Conservation (phyloP, 2,113 vertebrate genomes). For the Crotalus tigris region DNA sequence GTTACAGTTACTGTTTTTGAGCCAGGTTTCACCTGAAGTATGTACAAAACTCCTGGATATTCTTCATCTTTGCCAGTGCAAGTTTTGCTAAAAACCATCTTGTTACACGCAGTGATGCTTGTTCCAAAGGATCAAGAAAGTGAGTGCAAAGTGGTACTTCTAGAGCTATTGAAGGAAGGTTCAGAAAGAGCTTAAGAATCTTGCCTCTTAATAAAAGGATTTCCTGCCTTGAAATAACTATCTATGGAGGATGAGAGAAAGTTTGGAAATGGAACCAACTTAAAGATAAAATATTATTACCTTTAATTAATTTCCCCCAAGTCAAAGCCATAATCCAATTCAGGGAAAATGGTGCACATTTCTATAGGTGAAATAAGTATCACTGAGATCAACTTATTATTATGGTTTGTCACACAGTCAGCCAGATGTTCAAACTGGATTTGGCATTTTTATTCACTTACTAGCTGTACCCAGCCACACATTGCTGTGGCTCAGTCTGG, state of each 20-base stretch:
- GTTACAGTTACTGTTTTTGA: too few species aligned
- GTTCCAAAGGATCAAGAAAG: too few species aligned
- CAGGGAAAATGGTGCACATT: neutral
- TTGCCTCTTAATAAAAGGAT: neutral
- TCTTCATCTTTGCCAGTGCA: neutral
- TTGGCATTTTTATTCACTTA: too few species aligned
- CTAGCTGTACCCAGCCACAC: too few species aligned
- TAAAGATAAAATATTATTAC: neutral
- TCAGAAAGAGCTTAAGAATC: neutral
- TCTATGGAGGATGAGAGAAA: neutral
- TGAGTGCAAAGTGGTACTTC: too few species aligned
- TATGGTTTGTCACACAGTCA: too few species aligned
- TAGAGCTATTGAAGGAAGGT: neutral
- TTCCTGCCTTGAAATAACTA: neutral
- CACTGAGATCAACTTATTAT: too few species aligned
- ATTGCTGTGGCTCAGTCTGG: too few species aligned
- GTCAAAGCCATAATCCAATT: neutral
- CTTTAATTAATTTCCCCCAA: neutral
- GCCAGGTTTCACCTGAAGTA: neutral
- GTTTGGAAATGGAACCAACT: neutral
- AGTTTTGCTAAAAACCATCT: neutral
- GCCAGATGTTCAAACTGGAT: too few species aligned
- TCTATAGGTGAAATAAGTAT: too few species aligned
- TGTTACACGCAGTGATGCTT: neutral
- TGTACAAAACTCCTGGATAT: neutral